phyloP scores from a whole-genome alignment of 1,140 invertebrate genomes.

The Homarus americanus region DNA sequence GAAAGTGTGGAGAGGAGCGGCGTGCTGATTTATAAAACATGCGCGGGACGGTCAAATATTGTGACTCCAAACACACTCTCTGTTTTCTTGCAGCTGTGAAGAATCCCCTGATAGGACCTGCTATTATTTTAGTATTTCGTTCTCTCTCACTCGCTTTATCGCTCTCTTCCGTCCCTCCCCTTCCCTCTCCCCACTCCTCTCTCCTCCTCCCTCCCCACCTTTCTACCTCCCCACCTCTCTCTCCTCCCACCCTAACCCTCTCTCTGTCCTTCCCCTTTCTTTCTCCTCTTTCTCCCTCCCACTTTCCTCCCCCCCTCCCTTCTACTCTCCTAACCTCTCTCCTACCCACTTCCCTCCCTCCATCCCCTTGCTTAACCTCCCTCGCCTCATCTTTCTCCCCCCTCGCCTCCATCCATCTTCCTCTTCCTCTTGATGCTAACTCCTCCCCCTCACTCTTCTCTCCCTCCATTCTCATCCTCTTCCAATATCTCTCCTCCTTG shows the following conservation, averaged over 20 bases:
- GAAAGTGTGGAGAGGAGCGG: constrained; percentile 14
- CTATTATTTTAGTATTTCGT: constrained; percentile 66
- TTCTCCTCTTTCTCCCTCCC: not conserved
- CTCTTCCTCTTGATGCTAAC: not conserved
- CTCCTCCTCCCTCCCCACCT: not conserved
- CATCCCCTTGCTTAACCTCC: not conserved
- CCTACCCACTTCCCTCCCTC: not conserved
- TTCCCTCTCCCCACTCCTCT: not conserved
- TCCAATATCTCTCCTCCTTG: not conserved
- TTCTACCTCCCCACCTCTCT: constrained; percentile 3
- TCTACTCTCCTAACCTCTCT: not conserved
- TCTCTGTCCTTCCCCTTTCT: not conserved
- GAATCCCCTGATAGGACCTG: constrained; percentile 58
- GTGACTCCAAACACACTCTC: constrained; percentile 50
- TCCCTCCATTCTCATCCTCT: not conserved
- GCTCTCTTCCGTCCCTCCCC: not conserved
- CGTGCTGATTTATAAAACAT: constrained; percentile 65
- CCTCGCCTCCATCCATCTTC: not conserved
- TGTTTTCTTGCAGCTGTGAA: constrained; percentile 61
- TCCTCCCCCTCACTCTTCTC: not conserved
- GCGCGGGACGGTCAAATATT: constrained; percentile 57
- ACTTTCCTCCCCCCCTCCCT: not conserved
- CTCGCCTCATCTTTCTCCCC: not conserved
- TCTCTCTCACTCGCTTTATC: constrained; percentile 52
- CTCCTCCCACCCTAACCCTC: not conserved